These are phyloP conservation scores for Scortum barcoo DNA, from an alignment of 2,113 vertebrate genomes.

Conservation along the genomic window DNA sequence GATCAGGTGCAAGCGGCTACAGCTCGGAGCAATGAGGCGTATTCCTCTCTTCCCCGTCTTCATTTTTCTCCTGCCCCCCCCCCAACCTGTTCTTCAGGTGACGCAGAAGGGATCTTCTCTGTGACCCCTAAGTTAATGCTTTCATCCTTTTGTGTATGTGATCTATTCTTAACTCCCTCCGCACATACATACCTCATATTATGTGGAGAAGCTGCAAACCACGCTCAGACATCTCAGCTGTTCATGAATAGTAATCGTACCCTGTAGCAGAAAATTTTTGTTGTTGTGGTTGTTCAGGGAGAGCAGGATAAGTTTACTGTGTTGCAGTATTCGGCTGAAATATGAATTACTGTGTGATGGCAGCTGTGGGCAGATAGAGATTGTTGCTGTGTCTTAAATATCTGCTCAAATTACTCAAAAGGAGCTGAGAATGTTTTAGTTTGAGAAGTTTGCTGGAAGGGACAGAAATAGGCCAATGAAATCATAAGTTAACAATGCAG, in stretches of 20 bases:
- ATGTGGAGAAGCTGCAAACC: slow-evolving; percentile 1
- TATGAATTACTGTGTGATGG: background rate
- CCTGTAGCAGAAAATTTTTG: background rate
- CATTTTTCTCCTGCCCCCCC: slow-evolving; percentile 6
- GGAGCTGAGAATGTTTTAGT: background rate
- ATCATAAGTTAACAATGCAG: slow-evolving; percentile 13
- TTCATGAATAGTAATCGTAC: slow-evolving; percentile 1
- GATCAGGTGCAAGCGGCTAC: slow-evolving; percentile 25
- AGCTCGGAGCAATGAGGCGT: background rate
- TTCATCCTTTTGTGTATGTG: slow-evolving; percentile 50
- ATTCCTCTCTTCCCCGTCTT: background rate
- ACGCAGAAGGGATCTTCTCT: slow-evolving; percentile 39
- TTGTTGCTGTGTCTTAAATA: background rate
- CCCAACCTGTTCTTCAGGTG: slow-evolving; percentile 34
- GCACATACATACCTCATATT: background rate
- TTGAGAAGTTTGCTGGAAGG: background rate
- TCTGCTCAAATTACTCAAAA: background rate
- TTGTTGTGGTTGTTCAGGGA: background rate
- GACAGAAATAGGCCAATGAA: slow-evolving; percentile 36
- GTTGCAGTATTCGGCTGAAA: background rate
- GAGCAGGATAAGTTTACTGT: background rate
- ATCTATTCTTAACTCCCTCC: slow-evolving; percentile 43
- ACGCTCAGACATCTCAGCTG: background rate
- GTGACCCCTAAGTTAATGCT: slow-evolving; percentile 41
- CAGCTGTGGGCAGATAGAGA: background rate